A percentile compares a stretch with the other conserved stretches of the same genome.
Conservation (phyloP, 1,140 invertebrate species). For the Pogonognathellus flavescens region DNA sequence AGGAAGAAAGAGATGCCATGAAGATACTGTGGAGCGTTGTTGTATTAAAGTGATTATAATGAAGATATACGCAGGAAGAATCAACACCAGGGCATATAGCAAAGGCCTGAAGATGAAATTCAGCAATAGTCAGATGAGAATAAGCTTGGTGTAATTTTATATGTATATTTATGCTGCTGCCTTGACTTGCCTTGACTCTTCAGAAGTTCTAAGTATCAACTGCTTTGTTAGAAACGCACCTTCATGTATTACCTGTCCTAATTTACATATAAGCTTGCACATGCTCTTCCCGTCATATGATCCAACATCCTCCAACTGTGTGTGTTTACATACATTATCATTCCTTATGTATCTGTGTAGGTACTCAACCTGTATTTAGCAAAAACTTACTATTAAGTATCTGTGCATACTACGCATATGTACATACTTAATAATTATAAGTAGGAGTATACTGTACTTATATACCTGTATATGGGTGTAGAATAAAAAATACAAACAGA, state of each 20-base stretch:
- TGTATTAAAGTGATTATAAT: no score
- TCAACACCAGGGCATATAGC: no score
- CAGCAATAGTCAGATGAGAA: conserved; percentile 2
- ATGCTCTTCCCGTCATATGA: not conserved
- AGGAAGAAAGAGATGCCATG: no score
- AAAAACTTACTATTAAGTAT: no score
- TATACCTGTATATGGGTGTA: no score
- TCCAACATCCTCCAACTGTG: not conserved
- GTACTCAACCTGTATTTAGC: not conserved
- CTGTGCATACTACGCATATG: no score
- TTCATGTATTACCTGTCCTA: conserved; percentile 42
- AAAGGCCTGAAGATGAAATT: not conserved
- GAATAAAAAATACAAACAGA: no score
- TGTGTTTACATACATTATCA: not conserved
- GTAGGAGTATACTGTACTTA: no score
- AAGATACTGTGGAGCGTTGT: no score
- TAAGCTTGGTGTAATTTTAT: not conserved
- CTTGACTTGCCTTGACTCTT: not conserved
- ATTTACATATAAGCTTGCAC: conserved; percentile 45
- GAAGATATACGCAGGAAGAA: not conserved
- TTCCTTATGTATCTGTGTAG: not conserved
- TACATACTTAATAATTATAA: no score
- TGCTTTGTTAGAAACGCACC: conserved; percentile 11
- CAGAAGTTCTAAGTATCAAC: not conserved
- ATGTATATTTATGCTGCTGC: not conserved